Evolutionary conservation across 2,888 invertebrate genomes (phyloP).

Genomic region (Hemicrepidius hirtus): DNA sequence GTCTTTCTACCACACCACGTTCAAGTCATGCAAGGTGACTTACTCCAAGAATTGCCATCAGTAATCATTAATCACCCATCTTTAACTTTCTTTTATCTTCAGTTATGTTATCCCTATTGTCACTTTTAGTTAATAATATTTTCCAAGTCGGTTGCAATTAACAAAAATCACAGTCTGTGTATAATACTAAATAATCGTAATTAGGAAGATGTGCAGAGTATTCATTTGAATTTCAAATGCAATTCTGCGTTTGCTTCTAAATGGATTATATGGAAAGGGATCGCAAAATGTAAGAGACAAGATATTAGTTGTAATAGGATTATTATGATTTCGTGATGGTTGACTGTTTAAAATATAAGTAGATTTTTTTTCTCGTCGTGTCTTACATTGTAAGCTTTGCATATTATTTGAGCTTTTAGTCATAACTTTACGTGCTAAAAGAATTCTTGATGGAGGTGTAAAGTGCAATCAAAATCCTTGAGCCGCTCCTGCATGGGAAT

Average conservation of each 20-base stretch:
- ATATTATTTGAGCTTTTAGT: slow-evolving; percentile 8
- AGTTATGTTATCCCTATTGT: background rate
- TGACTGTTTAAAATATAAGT: no score
- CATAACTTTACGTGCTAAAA: background rate
- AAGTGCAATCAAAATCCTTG: slow-evolving; percentile 29
- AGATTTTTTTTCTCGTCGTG: no score
- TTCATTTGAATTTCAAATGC: slow-evolving; percentile 1
- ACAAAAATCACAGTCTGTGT: no score
- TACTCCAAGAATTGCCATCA: slow-evolving; percentile 33
- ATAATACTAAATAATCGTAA: background rate
- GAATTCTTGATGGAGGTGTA: slow-evolving; percentile 18
- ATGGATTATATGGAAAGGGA: background rate
- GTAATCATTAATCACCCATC: slow-evolving; percentile 29
- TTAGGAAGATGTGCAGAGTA: background rate
- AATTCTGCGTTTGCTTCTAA: background rate
- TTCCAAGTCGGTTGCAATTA: no score
- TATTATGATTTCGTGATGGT: background rate
- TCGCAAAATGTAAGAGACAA: background rate
- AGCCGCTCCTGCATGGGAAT: slow-evolving; percentile 28
- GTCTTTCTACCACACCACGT: slow-evolving; percentile 53
- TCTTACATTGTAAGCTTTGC: background rate
- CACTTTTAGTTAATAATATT: background rate
- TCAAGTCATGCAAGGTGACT: slow-evolving; percentile 53
- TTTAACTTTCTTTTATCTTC: slow-evolving; percentile 1
- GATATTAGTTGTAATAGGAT: no score